Conservation (phyloP, 64 coral and sea anemone species). For the Stichodactyla helianthus region DNA sequence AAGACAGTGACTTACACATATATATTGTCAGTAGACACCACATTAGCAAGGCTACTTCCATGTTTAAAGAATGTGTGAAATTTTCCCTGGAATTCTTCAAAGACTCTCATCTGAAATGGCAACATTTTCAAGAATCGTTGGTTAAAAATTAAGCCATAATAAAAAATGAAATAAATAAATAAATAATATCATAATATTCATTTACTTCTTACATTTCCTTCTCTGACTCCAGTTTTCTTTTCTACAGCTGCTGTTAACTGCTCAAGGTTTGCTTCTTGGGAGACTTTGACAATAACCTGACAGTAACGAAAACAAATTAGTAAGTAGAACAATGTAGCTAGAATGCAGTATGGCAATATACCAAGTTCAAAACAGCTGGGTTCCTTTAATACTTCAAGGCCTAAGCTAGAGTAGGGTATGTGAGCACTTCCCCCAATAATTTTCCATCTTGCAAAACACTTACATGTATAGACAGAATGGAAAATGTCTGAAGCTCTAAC, state of each 20-base stretch:
- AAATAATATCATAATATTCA: not conserved
- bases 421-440: too few species aligned
- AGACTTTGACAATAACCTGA: slow-evolving; percentile 68
- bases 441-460: too few species aligned
- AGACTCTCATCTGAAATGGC: slow-evolving; percentile 65
- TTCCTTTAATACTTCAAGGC: too few species aligned
- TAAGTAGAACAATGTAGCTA: too few species aligned
- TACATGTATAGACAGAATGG: too few species aligned
- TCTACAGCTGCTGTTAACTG: slow-evolving; percentile 73
- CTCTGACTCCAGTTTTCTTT: slow-evolving; percentile 62
- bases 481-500: too few species aligned
- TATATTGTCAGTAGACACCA: slow-evolving; percentile 52
- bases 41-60: slow-evolving; percentile 61
- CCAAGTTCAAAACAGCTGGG: too few species aligned
- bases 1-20: slow-evolving; percentile 62
- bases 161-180: not conserved
- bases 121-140: not conserved
- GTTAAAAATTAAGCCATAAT: not conserved
- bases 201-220: slow-evolving; percentile 50
- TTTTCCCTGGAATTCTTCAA: slow-evolving; percentile 72
- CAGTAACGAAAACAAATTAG: not conserved
- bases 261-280: slow-evolving; percentile 57
- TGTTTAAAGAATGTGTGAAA: slow-evolving; percentile 67
- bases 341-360: too few species aligned
- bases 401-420: too few species aligned